Base-by-base conservation (phyloP, 2,113 vertebrate species). In the Trochalopteron elliotii region DNA sequence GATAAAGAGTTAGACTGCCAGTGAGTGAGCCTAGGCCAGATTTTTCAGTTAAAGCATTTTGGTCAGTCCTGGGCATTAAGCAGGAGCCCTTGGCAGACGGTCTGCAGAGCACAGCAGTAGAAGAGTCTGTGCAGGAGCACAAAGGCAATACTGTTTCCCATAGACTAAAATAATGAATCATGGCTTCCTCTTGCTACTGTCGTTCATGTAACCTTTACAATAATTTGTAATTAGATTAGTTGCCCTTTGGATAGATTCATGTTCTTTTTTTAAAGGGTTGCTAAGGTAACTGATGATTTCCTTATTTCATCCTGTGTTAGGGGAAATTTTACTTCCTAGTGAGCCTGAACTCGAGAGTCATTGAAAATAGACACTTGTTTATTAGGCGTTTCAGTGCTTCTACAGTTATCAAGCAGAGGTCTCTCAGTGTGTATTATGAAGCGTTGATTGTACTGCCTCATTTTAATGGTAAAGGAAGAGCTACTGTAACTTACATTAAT, bases 281-380 rank as follows among this genome's bases (percentile, higher is more conserved):
- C 92, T 92, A 89, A 64, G 75, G 92, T 60, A 97, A 96, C 76
- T 80, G 92, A 96, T 81, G 67, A 93, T 95, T 95, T 97, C 97
- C 96, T 83, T 93, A 97, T 96, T 97, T 97, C 96, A 97, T 97
- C 97, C 97, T 97, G 97, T 96, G 67, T 93, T 93, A 92, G 30
- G 87, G 97, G 96, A 98, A 97, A 97, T 93, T 97, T 97, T 97
- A 96, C 96, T 97, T 97, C 96, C 85, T 89, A 97, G 91, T 89
- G 94, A 91, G 91, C 68, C 82, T 96, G 96, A 97, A 96, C 91
- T 96, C 2, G 10, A 92, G 67, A 47, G 49, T 77, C 47, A 49
- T 25, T 74, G 47, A 94, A 78, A 90, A 81, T 37, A 90, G 56
- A 71, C 59, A 88, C 88, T 93, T 93, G 64, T 83, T 96, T 97